Base-by-base conservation (phyloP, 2,888 invertebrate species). In the Heliconius hortense region DNA sequence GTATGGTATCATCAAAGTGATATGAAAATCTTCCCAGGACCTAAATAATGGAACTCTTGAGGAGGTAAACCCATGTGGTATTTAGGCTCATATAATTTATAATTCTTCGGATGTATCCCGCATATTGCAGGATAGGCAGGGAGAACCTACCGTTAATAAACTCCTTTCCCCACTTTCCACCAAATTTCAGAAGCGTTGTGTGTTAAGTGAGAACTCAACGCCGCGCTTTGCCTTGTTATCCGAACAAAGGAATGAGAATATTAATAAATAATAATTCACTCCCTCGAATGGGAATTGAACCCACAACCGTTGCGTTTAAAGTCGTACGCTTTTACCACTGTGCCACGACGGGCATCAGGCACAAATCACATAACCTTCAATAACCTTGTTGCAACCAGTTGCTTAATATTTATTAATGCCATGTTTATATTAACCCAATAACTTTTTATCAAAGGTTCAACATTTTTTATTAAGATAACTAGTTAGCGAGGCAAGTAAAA, bases 361-460 rank as follows among this genome's bases (percentile, higher is more conserved):
- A 56, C 8, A 56, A 56, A n/a, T 7, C 53, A 10, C 10, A 8
- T 21, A 24, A n/a, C 21, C 1, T 2, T 0, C 8, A 10, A 56
- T 56, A 48, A 48, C 8, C 21, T 2, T 48, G 7, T 48, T 48
- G 48, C 48, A 48, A 48, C 18, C 21, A 48, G 1, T 48, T 48
- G 21, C 48, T 48, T 21, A 21, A 60, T 28, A 26, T 60, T n/a
- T 56, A 56, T 56, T 43, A 39, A 66, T 11, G 13, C 35, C 62
- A 26, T 18, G 62, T 62, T 18, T 62, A 48, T 48, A 48, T n/a
- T 31, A 64, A 64, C 21, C 21, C 63, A 64, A 64, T 35, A 21
- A 31, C 31, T 63, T 64, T 21, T 28, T 64, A 64, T 35, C 63
- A 64, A 64, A 64, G 63, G 63, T n/a, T 21, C 15, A 64, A 31